Percentiles rank a stretch among this genome's conserved stretches.
Conservation (phyloP, 2,113 vertebrate genomes). For the Phalacrocorax pelagicus region DNA sequence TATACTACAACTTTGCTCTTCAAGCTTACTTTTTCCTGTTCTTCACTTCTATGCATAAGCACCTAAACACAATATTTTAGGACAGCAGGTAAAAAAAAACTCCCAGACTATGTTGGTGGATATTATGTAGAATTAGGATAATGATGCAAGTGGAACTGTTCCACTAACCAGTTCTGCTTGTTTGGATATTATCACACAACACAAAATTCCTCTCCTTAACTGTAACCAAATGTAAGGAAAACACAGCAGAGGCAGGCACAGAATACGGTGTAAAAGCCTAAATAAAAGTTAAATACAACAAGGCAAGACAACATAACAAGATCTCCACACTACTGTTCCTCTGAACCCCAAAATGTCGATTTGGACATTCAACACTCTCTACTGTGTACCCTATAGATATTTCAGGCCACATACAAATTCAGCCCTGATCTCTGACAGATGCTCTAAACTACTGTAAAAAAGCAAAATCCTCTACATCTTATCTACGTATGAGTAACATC, state of each 20-base stretch:
- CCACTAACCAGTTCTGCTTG: not conserved
- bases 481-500: not conserved
- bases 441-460: not conserved
- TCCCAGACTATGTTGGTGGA: not conserved
- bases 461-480: not conserved
- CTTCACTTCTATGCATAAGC: not conserved
- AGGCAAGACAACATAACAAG: not conserved
- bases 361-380: not conserved
- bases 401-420: not conserved
- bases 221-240: not conserved
- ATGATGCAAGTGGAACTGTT: not conserved
- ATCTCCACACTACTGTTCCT: not conserved
- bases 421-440: not conserved
- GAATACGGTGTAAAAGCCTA: not conserved
- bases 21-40: not conserved
- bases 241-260: not conserved
- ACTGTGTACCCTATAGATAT: not conserved
- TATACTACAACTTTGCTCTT: not conserved
- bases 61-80: not conserved
- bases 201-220: not conserved
- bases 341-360: not conserved
- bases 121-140: not conserved
- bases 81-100: not conserved
- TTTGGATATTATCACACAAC: not conserved
- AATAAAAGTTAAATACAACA: not conserved